Evolutionary conservation across 37 sponge, comb jelly and placozoan species (phyloP).

Genomic region (Aplysina aerophoba): DNA sequence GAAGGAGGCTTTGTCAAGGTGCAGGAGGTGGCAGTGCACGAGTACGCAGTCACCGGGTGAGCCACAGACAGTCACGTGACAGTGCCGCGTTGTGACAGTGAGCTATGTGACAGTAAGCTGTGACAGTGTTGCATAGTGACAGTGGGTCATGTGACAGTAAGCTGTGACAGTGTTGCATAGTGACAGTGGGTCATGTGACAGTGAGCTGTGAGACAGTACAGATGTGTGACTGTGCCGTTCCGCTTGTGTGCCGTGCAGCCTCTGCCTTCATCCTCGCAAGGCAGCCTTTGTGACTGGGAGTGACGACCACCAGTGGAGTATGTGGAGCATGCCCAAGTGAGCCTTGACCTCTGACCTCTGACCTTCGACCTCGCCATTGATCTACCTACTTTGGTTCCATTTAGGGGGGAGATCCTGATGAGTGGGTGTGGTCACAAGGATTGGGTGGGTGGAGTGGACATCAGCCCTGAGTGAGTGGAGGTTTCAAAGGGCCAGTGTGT

Average conservation of each 20-base stretch:
- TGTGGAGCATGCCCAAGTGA: slow-evolving; percentile 85
- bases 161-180: too few relatives aligned
- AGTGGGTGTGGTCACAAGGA: slow-evolving; percentile 90
- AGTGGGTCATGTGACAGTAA: too few relatives aligned
- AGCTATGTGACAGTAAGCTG: not conserved
- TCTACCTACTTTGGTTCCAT: not conserved
- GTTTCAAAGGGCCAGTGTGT: too few relatives aligned
- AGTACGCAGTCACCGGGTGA: slow-evolving; percentile 55
- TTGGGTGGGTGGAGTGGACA: slow-evolving; percentile 77
- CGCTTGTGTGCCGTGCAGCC: not conserved
- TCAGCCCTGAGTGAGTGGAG: slow-evolving; percentile 53
- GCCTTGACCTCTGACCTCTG: not conserved
- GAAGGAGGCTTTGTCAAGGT: slow-evolving; percentile 69
- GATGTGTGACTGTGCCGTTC: not conserved
- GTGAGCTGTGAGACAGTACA: not conserved
- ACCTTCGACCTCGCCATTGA: not conserved
- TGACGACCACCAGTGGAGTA: slow-evolving; percentile 94
- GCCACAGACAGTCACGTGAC: too few relatives aligned
- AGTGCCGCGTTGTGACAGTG: too few relatives aligned
- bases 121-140: too few relatives aligned
- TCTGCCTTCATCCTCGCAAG: slow-evolving; percentile 75
- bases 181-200: too few relatives aligned
- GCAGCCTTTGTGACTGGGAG: slow-evolving; percentile 81
- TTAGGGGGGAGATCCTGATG: slow-evolving; percentile 38
- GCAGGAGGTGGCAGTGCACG: slow-evolving; percentile 57